Conservation (phyloP, 2,113 vertebrate genomes). For the Orthonyx spaldingii region DNA sequence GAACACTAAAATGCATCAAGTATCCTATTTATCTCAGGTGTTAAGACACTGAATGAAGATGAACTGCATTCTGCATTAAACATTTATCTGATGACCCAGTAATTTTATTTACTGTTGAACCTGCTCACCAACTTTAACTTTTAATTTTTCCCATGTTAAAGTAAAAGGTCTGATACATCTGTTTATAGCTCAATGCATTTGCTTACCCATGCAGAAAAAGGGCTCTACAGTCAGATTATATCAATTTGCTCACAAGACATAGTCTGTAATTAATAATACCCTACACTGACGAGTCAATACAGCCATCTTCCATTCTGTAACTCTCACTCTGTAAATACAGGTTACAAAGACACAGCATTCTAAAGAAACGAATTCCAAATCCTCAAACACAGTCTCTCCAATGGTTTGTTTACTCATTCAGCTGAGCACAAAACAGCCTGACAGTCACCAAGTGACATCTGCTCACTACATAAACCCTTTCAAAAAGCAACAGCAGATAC, state of each 20-base stretch:
- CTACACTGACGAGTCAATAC: not conserved
- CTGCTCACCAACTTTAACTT: not conserved
- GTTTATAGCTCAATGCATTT: not conserved
- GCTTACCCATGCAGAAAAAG: not conserved
- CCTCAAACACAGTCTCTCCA: not conserved
- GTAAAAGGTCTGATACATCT: not conserved
- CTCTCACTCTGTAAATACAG: not conserved
- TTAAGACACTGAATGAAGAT: not conserved
- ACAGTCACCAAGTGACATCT: not conserved
- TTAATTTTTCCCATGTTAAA: not conserved
- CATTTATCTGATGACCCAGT: not conserved
- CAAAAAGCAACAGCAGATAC: not conserved
- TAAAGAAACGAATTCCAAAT: not conserved
- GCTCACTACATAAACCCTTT: not conserved
- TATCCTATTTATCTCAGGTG: not conserved
- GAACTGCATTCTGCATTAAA: not conserved
- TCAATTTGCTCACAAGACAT: not conserved
- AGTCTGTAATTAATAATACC: not conserved
- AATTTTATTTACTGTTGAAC: not conserved
- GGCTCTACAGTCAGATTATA: not conserved
- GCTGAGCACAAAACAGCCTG: not conserved
- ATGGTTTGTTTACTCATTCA: not conserved
- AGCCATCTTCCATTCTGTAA: not conserved
- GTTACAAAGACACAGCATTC: not conserved
- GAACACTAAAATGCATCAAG: not conserved